phyloP scores from a whole-genome alignment of 2,797 vertebrate species.

The Thalassophryne amazonica region DNA sequence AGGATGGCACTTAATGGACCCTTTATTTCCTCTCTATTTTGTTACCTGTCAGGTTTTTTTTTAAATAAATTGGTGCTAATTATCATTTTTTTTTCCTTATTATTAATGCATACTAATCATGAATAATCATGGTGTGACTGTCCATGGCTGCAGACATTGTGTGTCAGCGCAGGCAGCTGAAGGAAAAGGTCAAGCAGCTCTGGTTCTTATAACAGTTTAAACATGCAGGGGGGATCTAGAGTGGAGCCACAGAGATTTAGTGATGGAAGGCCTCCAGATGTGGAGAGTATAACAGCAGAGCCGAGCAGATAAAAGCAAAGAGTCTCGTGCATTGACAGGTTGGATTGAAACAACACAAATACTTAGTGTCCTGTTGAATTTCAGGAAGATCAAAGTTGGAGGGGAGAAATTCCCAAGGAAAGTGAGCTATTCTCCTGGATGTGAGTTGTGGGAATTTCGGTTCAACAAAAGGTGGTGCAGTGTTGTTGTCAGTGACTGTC shows the following conservation, averaged over 20 bases:
- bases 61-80: constrained; percentile 80
- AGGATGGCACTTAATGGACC: constrained; percentile 54
- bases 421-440: constrained; percentile 14
- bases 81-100: constrained; percentile 70
- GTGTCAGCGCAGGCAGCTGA: constrained; percentile 63
- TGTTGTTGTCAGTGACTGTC: no score
- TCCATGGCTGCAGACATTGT: constrained; percentile 46
- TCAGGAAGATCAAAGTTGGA: constrained; percentile 57
- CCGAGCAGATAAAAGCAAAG: constrained; percentile 74
- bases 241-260: constrained; percentile 74
- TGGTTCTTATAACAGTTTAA: constrained; percentile 80
- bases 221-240: constrained; percentile 59
- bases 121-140: constrained; percentile 55
- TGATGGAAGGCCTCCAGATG: constrained; percentile 80
- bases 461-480: constrained; percentile 5
- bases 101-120: constrained; percentile 76
- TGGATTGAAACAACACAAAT: constrained; percentile 77
- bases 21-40: constrained; percentile 65
- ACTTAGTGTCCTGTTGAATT: constrained; percentile 70
- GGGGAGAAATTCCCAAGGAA: constrained; percentile 38
- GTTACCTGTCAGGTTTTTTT: constrained; percentile 75
- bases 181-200: constrained; percentile 74
- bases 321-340: constrained; percentile 71
- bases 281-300: constrained; percentile 53
- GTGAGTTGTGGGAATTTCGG: constrained; percentile 22